phyloP scores from a whole-genome alignment of 2,113 vertebrate species.

The Sterna hirundo region DNA sequence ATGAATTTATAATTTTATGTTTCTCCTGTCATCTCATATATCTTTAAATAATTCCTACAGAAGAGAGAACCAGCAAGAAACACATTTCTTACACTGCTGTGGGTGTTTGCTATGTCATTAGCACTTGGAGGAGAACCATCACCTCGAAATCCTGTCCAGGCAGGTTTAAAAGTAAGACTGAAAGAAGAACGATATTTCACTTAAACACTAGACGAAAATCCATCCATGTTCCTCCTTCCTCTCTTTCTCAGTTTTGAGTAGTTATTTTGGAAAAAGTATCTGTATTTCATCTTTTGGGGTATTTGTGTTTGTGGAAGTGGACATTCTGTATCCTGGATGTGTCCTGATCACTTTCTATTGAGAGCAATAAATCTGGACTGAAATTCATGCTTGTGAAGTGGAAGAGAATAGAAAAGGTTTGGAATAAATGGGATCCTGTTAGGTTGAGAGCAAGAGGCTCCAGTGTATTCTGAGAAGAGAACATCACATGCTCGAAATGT shows the following conservation, averaged over 20 bases:
- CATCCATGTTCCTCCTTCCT: not conserved
- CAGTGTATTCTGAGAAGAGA: not conserved
- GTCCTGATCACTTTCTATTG: not conserved
- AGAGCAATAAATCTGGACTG: not conserved
- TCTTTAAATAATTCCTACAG: conserved; percentile 16
- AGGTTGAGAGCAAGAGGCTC: not conserved
- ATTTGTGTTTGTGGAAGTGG: not conserved
- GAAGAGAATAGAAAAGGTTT: not conserved
- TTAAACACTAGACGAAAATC: not conserved
- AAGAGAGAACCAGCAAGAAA: not conserved
- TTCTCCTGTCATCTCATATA: not conserved
- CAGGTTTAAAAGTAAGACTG: conserved; percentile 24
- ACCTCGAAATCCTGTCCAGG: conserved; percentile 33
- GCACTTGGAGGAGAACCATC: conserved; percentile 37
- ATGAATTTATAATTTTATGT: not conserved
- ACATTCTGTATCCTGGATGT: not conserved
- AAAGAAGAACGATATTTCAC: not conserved
- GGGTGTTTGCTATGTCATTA: conserved; percentile 52
- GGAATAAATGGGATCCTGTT: not conserved
- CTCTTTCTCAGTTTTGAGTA: not conserved
- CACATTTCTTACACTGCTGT: conserved; percentile 22
- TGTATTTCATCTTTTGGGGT: not conserved
- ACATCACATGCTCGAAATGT: not conserved
- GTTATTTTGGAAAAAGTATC: not conserved
- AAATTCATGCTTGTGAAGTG: not conserved